Base-by-base conservation (phyloP, 37 sponge, comb jelly and placozoan genomes). In the Oopsacas minuta region DNA sequence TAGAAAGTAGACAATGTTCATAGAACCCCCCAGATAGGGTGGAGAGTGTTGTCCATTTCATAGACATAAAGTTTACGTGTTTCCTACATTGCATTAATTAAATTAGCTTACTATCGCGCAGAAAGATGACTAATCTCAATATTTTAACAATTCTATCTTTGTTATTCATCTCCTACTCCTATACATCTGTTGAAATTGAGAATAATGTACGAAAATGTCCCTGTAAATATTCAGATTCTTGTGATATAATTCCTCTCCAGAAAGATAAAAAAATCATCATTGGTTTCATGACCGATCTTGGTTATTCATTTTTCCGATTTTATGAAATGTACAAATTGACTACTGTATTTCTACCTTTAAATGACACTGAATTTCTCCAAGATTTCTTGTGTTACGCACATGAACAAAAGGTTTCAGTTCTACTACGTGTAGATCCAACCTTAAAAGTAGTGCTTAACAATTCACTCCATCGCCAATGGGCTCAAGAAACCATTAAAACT, bases 401-500 rank as follows among this genome's bases (percentile, higher is more conserved):
- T 12, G 28, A 61, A 34, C 20, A 61, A 3, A 61, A 61, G 28
- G 75, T 61, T 61, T 12, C 75, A 20, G 75, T 61, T 20, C 17
- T 61, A 10, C 22, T 61, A 34, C 75, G 75, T 12, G 75, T 61
- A 5, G 75, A 61, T 12, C 75, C 75, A 61, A 61, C 75, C 7
- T 34, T 61, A 5, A n/a, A 12, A 61, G 75, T 61, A 7, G 75
- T 61, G 17, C 75, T 61, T 61, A 61, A 61, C 75, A 61, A 61
- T n/a, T 61, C 75, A 25, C 75, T 61, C 22, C 75, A 61, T n/a
- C 22, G 28, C 75, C 75, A 61, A 61, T 61, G 75, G 75, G 75
- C 75, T 12, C 28, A 61, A 25, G 75, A 61, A 7, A n/a, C 30
- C 75, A 61, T 61, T 61, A 61, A 61, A 61, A 61, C 20, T 5